A percentile compares a stretch with the other conserved stretches of the same genome.
phyloP scores from a whole-genome alignment of 2,888 invertebrate species.

The Melanophora roralis region DNA sequence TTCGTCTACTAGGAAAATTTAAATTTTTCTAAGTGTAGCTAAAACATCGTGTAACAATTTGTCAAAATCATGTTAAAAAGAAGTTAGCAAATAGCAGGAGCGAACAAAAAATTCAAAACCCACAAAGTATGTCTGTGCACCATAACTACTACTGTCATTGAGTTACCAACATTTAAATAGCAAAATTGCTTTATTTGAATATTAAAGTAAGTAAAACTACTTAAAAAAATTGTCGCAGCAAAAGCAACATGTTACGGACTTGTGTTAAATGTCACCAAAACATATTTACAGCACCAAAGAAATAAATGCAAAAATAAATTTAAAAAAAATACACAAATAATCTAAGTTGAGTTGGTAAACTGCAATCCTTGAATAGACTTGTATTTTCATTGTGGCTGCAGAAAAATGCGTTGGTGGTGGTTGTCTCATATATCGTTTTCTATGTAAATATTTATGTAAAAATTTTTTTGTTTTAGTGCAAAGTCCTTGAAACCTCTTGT shows the following conservation, averaged over 20 bases:
- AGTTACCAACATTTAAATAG: conserved; percentile 49
- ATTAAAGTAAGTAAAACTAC: conserved; percentile 40
- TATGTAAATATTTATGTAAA: background rate
- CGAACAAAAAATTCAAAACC: conserved; percentile 12
- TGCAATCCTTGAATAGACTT: conserved; percentile 45
- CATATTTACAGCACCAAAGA: conserved; percentile 57
- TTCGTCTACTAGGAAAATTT: no score
- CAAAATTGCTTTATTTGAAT: background rate
- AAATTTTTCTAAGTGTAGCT: conserved; percentile 51
- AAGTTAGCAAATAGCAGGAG: conserved; percentile 47
- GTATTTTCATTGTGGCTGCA: conserved; percentile 7
- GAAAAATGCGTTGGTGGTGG: conserved; percentile 61
- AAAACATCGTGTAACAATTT: conserved; percentile 71
- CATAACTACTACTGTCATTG: conserved; percentile 45
- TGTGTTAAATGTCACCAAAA: conserved; percentile 61
- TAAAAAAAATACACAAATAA: conserved; percentile 10
- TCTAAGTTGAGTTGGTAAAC: background rate
- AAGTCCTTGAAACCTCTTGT: conserved; percentile 61
- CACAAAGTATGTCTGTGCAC: conserved; percentile 28
- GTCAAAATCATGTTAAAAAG: conserved; percentile 65
- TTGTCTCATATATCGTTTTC: conserved; percentile 57
- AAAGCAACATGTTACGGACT: conserved; percentile 53
- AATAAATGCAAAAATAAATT: background rate
- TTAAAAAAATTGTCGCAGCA: conserved; percentile 55
- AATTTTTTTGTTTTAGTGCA: conserved; percentile 7